Evolutionary conservation across 2,797 vertebrate species (phyloP), one percentile per base, ranked within the genome.

Genomic region (Oreonectes daqikongensis): DNA sequence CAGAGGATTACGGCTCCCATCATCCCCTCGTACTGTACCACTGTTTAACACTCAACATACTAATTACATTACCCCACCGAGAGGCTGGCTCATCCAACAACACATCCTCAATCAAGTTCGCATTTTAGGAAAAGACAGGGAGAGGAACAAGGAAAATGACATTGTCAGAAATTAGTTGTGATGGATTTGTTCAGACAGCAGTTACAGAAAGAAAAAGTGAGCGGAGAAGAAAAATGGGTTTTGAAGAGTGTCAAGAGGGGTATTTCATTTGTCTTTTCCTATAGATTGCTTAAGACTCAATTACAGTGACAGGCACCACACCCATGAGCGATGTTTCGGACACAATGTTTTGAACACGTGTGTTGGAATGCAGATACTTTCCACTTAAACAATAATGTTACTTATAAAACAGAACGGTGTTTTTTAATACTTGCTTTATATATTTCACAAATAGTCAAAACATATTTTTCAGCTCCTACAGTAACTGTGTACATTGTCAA

Each of bases 41-140:
- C 60, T 71, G 75, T 82, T 72, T 73, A 83, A 77, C 77, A 76
- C 76, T 77, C 66, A 67, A 76, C 73, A 77, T 57, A 61, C 79
- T 85, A 82, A 84, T 82, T 84, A 81, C 76, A 78, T 83, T 78
- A 84, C 60, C 30, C 52, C 24, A 20, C 14, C 53, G 26, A 24
- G 52, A 35, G 28, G 38, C 52, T 28, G 46, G 20, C 59, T 38
- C 30, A 61, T 38, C 18, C 35, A 61, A 26, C 0, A 17, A 52
- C 3, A 20, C 44, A 61, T 70, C 61, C 70, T 81, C 65, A 65
- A 72, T 65, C 59, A 81, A 78, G 59, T 48, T 35, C 24, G 28
- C 40, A 55, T 74, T 73, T 78, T 63, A 40, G 59, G n/a, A 69
- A 28, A 72, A 48, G 44, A 63, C 65, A 63, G 46, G 71, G 24